These are phyloP conservation scores for Hylaeus anthracinus DNA, from an alignment of 1,140 invertebrate species.

Conservation along the genomic window DNA sequence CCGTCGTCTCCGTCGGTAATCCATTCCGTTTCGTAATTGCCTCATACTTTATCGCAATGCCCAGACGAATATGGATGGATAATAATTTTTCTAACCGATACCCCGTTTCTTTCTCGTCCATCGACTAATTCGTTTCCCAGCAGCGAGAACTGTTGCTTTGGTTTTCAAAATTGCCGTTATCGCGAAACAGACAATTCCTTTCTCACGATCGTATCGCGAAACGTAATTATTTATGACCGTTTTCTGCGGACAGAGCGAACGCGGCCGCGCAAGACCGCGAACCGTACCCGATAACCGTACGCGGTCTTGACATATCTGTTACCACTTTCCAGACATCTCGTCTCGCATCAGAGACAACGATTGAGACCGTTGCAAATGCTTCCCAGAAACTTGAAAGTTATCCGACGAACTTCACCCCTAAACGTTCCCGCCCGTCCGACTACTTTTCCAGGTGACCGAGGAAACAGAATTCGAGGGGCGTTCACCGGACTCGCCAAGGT, in stretches of 20 bases:
- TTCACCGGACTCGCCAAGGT: neutral
- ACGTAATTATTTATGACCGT: slow-evolving; percentile 21
- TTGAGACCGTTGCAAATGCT: no score
- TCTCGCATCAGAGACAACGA: no score
- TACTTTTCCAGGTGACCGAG: neutral
- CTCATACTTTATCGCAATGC: neutral
- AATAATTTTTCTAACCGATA: neutral
- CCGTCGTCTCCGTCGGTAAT: slow-evolving; percentile 36
- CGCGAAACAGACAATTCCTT: neutral
- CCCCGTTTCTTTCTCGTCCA: neutral
- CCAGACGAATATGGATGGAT: neutral
- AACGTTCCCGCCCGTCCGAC: neutral
- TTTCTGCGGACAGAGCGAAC: slow-evolving; percentile 21
- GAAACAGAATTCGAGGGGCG: slow-evolving; percentile 7
- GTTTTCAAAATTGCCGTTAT: neutral
- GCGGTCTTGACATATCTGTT: neutral
- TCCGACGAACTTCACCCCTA: no score
- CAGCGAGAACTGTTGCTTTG: no score
- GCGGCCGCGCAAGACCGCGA: no score
- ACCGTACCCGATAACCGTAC: no score
- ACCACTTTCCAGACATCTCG: neutral
- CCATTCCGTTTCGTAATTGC: slow-evolving; percentile 15
- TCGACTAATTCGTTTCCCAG: neutral
- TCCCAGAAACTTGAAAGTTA: no score
- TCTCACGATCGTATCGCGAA: slow-evolving; percentile 41